A percentile compares a stretch with the other conserved stretches of the same genome.
Evolutionary conservation across 2,888 invertebrate species (phyloP).

Genomic region (Drosophila buzzatii): DNA sequence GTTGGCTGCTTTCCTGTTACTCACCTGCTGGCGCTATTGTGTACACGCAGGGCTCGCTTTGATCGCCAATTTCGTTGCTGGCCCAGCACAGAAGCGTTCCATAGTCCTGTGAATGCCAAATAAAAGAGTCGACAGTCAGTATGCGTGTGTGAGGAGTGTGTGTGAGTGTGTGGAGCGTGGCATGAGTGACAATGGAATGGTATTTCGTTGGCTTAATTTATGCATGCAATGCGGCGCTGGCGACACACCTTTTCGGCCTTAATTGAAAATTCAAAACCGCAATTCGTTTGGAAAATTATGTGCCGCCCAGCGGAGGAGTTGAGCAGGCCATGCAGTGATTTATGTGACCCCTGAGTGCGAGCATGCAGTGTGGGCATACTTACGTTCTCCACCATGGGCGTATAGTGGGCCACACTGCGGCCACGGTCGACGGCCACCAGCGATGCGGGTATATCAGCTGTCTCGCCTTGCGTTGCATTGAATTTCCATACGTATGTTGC

Average conservation of each 20-base stretch:
- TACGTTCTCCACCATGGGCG: constrained; percentile 89
- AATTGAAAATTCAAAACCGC: constrained; percentile 83
- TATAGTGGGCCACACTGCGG: constrained; percentile 89
- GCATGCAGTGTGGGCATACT: constrained; percentile 55
- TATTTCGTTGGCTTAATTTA: constrained; percentile 76
- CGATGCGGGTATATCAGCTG: constrained; percentile 89
- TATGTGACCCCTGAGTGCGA: constrained; percentile 47
- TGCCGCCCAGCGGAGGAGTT: constrained; percentile 27
- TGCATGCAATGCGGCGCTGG: constrained; percentile 70
- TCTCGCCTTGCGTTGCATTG: constrained; percentile 89
- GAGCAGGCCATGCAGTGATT: constrained; percentile 41
- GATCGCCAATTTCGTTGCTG: constrained; percentile 90
- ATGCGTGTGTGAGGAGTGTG: constrained; percentile 22
- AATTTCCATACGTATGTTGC: constrained; percentile 91
- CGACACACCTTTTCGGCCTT: constrained; percentile 71
- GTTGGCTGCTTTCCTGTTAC: constrained; percentile 43
- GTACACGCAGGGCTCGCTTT: constrained; percentile 90
- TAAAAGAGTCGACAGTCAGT: constrained; percentile 17
- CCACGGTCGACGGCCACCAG: constrained; percentile 88
- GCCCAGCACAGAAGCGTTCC: constrained; percentile 92
- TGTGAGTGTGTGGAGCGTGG: constrained; percentile 8
- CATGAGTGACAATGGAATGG: constrained; percentile 72
- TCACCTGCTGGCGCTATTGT: constrained; percentile 91
- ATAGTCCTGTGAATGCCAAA: constrained; percentile 86
- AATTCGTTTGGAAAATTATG: constrained; percentile 84